These are phyloP conservation scores for Ammodytes dubius DNA, from an alignment of 2,113 vertebrate species.

Conservation along the genomic window DNA sequence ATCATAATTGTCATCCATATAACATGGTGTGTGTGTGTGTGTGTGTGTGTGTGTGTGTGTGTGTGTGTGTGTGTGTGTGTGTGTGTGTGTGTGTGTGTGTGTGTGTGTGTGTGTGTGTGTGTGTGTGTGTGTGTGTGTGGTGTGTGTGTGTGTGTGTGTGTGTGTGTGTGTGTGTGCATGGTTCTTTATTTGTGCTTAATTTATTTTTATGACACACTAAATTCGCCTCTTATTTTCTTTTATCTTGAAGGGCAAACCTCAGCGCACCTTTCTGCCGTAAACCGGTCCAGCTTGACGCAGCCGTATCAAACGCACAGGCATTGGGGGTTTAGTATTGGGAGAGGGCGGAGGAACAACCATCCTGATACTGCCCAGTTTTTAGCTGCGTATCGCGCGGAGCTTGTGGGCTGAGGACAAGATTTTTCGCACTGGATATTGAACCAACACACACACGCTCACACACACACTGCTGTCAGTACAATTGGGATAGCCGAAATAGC, in stretches of 20 bases:
- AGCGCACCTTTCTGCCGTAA: accelerated
- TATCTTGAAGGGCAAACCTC: conserved; percentile 16
- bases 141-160: too few species aligned
- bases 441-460: conserved; percentile 1
- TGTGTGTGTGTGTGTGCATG: too few species aligned
- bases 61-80: too few species aligned
- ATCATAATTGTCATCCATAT: too few species aligned
- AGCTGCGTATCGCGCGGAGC: conserved; percentile 28
- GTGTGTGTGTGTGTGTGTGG: too few species aligned
- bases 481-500: neutral
- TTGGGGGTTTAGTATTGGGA: conserved; percentile 24
- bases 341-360: conserved; percentile 47
- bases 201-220: too few species aligned
- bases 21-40: too few species aligned
- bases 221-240: conserved; percentile 2
- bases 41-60: too few species aligned
- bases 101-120: too few species aligned
- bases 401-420: conserved; percentile 5
- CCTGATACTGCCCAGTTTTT: conserved; percentile 28
- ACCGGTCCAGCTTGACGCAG: neutral
- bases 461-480: neutral
- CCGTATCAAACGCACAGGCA: neutral
- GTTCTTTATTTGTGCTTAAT: too few species aligned
- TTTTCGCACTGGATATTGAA: conserved; percentile 7
- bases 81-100: too few species aligned